Base-by-base conservation (phyloP, 1,140 invertebrate genomes). In the Drosophila gunungcola region DNA sequence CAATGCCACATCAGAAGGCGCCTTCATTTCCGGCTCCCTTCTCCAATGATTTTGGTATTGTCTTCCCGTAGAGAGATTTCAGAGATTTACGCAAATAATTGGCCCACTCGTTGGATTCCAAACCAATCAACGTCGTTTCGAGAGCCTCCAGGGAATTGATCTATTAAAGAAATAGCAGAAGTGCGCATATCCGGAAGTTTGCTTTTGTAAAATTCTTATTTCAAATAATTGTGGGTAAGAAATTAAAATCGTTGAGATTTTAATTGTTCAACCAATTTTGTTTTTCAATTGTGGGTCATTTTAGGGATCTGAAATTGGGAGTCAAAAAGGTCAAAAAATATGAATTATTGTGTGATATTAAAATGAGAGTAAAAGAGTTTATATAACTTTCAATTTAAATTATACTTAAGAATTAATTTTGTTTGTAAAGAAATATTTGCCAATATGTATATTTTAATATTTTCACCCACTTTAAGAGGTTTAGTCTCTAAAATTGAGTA, bases 1-100 rank as follows among this genome's bases (percentile, higher is more conserved):
- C 80, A 84, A 84, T 84, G 67, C 80, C 81, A 85, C 81, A 84
- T 84, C 77, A 70, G 36, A 84, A 56, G 51, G 52, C 32, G 49
- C 67, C 67, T 56, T 51, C 27, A 9, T 3, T 51, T 51, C 27
- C 21, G 13, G 29, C 29, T 13, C 48, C 29, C 29, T 9, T 51
- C 43, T 29, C 36, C 49, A 32, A 36, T 27, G 21, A 16, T 34
- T 39, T 29, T 39, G 52, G 64, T 46, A 69, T 72, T 72, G 68
- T 72, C 48, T 70, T 72, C 43, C 4, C 21, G 2, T 9, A 10
- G 16, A 29, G 49, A 56, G 32, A 48, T 45, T 36, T 56, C 53
- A 2, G 63, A 48, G 52, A 65, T 65, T 65, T 70, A 72, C 68
- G 65, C 65, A 57, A 72, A 72, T 72, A 72, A 72, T 72, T 72